Evolutionary conservation across 1,140 invertebrate species (phyloP).

Genomic region (Andrena cerasifolii): DNA sequence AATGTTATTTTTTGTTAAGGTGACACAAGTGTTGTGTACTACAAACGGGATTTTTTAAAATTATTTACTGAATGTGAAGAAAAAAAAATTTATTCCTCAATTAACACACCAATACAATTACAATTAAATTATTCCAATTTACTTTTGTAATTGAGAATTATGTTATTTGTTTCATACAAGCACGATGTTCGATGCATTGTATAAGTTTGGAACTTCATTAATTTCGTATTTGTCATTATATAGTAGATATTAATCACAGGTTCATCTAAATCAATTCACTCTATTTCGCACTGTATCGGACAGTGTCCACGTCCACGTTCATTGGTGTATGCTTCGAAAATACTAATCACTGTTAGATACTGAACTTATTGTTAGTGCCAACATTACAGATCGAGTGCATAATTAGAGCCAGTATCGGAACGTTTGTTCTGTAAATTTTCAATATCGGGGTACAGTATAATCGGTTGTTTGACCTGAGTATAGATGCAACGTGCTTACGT

Average conservation of each 20-base stretch:
- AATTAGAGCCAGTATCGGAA: slow-evolving; percentile 60
- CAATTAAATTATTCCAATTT: background rate
- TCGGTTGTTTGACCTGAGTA: slow-evolving; percentile 41
- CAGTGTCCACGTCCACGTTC: background rate
- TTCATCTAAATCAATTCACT: background rate
- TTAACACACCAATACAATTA: background rate
- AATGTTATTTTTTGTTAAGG: no score
- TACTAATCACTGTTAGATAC: slow-evolving; percentile 24
- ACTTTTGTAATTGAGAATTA: background rate
- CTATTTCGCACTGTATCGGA: background rate
- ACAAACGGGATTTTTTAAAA: no score
- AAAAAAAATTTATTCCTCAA: background rate
- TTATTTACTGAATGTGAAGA: background rate
- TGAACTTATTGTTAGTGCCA: slow-evolving; percentile 35
- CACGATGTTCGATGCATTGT: background rate
- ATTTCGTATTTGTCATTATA: no score
- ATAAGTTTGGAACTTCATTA: no score
- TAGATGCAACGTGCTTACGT: background rate
- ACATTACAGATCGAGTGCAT: slow-evolving; percentile 42
- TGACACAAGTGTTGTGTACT: no score
- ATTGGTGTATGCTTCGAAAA: background rate
- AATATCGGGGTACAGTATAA: slow-evolving; percentile 31
- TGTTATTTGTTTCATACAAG: background rate
- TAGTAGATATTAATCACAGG: background rate
- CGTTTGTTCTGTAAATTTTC: slow-evolving; percentile 42